A percentile compares a stretch with the other conserved stretches of the same genome.
Evolutionary conservation across 2,888 invertebrate species (phyloP).

Genomic region (Xestia xanthographa): DNA sequence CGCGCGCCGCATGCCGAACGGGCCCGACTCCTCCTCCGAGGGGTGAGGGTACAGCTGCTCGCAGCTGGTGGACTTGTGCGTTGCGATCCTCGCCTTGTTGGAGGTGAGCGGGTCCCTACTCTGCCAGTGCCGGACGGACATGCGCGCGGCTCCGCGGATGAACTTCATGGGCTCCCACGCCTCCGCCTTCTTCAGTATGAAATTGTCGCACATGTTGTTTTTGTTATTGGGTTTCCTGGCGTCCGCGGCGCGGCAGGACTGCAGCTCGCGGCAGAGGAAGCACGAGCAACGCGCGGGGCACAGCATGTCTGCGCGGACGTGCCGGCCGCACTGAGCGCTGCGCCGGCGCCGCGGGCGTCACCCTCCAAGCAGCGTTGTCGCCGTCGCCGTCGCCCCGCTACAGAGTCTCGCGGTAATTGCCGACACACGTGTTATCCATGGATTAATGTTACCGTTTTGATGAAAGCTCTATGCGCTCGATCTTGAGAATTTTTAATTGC

Average conservation of each 20-base stretch:
- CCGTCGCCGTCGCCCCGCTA: slow-evolving; percentile 76
- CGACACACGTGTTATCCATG: slow-evolving; percentile 79
- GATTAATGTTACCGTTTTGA: slow-evolving; percentile 83
- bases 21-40: slow-evolving; percentile 81
- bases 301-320: slow-evolving; percentile 90
- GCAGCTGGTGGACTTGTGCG: slow-evolving; percentile 88
- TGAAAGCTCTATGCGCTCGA: slow-evolving; percentile 70
- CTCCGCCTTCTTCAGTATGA: slow-evolving; percentile 90
- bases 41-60: slow-evolving; percentile 87
- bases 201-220: slow-evolving; percentile 87
- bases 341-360: slow-evolving; percentile 74
- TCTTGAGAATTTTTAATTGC: slow-evolving; percentile 64
- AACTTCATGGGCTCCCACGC: slow-evolving; percentile 89
- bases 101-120: slow-evolving; percentile 86
- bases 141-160: slow-evolving; percentile 86
- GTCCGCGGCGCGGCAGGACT: slow-evolving; percentile 90
- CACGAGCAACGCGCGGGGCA: slow-evolving; percentile 94
- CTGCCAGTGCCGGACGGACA: slow-evolving; percentile 90
- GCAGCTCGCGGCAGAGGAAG: slow-evolving; percentile 94
- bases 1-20: slow-evolving; percentile 85
- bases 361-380: slow-evolving; percentile 79
- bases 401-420: slow-evolving; percentile 67
- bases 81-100: slow-evolving; percentile 81
- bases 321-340: slow-evolving; percentile 84
- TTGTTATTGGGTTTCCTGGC: slow-evolving; percentile 85